These are phyloP conservation scores for Buteo buteo DNA, from an alignment of 2,113 vertebrate genomes.

Conservation along the genomic window DNA sequence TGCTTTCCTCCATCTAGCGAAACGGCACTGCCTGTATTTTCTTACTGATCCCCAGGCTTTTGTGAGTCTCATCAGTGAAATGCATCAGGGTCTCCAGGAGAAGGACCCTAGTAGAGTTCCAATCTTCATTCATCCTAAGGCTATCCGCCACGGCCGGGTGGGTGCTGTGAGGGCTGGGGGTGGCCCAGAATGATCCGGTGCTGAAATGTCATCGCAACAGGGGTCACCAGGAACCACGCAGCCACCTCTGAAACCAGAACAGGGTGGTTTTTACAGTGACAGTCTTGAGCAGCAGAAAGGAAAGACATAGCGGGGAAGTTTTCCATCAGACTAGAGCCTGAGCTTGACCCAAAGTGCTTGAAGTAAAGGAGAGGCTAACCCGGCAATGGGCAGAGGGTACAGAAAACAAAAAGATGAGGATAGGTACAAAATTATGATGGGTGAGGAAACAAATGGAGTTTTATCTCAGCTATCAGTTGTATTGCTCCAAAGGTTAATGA, in stretches of 20 bases:
- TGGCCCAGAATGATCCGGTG: background rate
- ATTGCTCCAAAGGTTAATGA: background rate
- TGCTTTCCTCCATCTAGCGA: background rate
- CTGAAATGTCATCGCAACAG: background rate
- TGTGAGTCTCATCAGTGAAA: background rate
- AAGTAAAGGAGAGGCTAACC: background rate
- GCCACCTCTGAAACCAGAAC: background rate
- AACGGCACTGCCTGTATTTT: background rate
- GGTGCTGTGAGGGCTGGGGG: background rate
- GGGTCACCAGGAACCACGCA: background rate
- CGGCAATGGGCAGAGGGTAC: background rate
- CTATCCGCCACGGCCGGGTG: rapidly evolving
- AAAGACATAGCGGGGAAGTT: background rate
- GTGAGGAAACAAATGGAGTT: background rate
- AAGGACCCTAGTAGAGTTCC: background rate
- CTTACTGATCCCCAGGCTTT: background rate
- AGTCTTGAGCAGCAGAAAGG: background rate
- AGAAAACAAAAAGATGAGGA: background rate
- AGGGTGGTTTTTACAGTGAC: background rate
- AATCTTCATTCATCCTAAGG: background rate
- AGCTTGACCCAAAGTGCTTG: background rate
- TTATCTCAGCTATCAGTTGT: background rate
- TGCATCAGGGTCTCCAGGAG: background rate
- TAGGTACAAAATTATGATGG: background rate
- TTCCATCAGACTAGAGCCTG: background rate